Percentiles rank a stretch among this genome's conserved stretches.
Conservation (phyloP, 2,113 vertebrate genomes). For the Notarius lentiginosus region DNA sequence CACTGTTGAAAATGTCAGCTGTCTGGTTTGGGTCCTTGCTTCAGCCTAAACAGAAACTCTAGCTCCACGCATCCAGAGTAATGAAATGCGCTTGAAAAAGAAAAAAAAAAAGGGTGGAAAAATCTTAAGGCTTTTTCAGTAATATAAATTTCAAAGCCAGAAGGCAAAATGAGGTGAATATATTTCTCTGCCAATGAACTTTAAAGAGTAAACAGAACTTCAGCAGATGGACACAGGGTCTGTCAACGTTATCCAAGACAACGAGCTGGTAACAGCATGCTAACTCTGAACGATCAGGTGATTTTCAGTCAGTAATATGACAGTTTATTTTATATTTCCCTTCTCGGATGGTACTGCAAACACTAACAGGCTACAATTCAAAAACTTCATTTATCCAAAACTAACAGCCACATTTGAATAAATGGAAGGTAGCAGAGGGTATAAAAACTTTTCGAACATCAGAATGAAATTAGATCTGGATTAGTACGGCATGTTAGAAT, state of each 20-base stretch:
- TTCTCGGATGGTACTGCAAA: not conserved
- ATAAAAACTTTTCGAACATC: not conserved
- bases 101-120: slow-evolving; percentile 13
- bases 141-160: slow-evolving; percentile 26
- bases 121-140: slow-evolving; percentile 10
- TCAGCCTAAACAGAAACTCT: slow-evolving; percentile 17
- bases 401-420: not conserved
- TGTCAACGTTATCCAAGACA: slow-evolving; percentile 8
- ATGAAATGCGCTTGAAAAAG: slow-evolving; percentile 9
- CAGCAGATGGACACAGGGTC: slow-evolving; percentile 17
- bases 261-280: slow-evolving; percentile 11
- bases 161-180: slow-evolving; percentile 35
- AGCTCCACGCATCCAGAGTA: slow-evolving; percentile 22
- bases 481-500: not conserved
- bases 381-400: not conserved
- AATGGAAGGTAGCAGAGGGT: not conserved
- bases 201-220: slow-evolving; percentile 29
- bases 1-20: slow-evolving; percentile 28
- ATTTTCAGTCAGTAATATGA: not conserved
- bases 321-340: not conserved
- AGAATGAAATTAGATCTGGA: not conserved
- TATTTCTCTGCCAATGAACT: slow-evolving; percentile 15
- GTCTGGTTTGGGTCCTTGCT: slow-evolving; percentile 22
- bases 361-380: not conserved
- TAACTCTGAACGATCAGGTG: not conserved